These are phyloP conservation scores for Luperina testacea DNA, from an alignment of 2,888 invertebrate species.

Conservation along the genomic window DNA sequence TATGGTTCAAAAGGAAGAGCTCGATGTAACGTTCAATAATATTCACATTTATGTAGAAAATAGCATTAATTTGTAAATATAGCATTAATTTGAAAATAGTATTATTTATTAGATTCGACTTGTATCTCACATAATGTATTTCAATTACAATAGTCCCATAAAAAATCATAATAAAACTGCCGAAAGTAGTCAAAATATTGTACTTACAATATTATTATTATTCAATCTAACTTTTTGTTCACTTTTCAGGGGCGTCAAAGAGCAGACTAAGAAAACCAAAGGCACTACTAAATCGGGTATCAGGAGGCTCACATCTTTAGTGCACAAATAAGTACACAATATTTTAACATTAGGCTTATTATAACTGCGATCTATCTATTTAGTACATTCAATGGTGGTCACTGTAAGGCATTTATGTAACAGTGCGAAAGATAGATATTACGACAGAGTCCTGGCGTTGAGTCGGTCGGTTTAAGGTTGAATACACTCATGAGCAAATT, in stretches of 20 bases:
- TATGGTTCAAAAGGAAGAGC: constrained; percentile 26
- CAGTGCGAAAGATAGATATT: constrained; percentile 56
- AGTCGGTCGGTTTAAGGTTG: constrained; percentile 19
- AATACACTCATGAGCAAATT: constrained; percentile 16
- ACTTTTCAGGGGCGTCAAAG: constrained; percentile 85
- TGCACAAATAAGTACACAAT: constrained; percentile 83
- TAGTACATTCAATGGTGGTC: constrained; percentile 61
- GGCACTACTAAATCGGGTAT: constrained; percentile 83
- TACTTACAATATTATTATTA: constrained; percentile 1
- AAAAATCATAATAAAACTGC: background rate
- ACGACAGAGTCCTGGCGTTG: constrained; percentile 27
- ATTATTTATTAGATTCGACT: background rate
- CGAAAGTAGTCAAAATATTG: constrained; percentile 15
- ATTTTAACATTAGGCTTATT: constrained; percentile 67
- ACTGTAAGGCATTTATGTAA: constrained; percentile 40
- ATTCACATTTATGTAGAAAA: constrained; percentile 11
- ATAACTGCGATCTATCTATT: constrained; percentile 65
- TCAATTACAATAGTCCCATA: background rate
- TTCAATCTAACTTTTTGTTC: constrained; percentile 23
- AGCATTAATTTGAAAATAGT: background rate
- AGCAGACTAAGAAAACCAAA: constrained; percentile 88
- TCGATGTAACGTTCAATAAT: constrained; percentile 33
- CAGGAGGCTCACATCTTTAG: constrained; percentile 84
- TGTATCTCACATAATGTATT: background rate
- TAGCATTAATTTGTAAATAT: constrained; percentile 4